phyloP scores from a whole-genome alignment of 2,113 vertebrate species.

The Galemys pyrenaicus region DNA sequence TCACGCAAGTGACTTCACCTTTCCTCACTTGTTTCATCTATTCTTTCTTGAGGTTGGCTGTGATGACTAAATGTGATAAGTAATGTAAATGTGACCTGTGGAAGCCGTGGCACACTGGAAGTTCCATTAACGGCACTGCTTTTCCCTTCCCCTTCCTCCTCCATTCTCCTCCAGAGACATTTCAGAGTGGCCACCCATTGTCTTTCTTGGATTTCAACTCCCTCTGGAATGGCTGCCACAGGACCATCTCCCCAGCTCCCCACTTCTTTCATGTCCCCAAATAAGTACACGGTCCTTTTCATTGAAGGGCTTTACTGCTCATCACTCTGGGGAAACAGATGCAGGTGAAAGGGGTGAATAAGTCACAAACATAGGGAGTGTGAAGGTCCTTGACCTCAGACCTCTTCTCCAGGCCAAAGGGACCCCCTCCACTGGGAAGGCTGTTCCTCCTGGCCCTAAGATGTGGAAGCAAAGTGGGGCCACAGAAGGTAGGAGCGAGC shows the following conservation, averaged over 20 bases:
- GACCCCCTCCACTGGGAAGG: neutral
- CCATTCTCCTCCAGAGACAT: no score
- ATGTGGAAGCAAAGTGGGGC: neutral
- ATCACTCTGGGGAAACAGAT: slow-evolving; percentile 48
- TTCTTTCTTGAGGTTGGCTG: neutral
- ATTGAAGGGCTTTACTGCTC: slow-evolving; percentile 64
- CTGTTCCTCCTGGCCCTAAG: neutral
- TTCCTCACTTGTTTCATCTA: neutral
- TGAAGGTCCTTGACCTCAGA: slow-evolving; percentile 42
- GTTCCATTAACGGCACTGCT: neutral
- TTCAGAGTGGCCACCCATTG: slow-evolving; percentile 8
- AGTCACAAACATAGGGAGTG: slow-evolving; percentile 27
- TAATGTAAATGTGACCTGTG: neutral
- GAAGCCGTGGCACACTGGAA: neutral
- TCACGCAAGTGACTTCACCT: neutral
- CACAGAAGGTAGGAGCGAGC: neutral
- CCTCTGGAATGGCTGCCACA: neutral
- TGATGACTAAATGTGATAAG: neutral
- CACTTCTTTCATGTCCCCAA: slow-evolving; percentile 28
- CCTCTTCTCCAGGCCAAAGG: slow-evolving; percentile 20
- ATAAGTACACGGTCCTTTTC: slow-evolving; percentile 66
- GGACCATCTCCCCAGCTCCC: neutral
- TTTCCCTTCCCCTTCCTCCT: neutral
- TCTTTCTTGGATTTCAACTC: neutral
- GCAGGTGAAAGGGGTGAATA: neutral